These are phyloP conservation scores for Petromus typicus DNA, from an alignment of 2,113 vertebrate genomes.

Conservation along the genomic window DNA sequence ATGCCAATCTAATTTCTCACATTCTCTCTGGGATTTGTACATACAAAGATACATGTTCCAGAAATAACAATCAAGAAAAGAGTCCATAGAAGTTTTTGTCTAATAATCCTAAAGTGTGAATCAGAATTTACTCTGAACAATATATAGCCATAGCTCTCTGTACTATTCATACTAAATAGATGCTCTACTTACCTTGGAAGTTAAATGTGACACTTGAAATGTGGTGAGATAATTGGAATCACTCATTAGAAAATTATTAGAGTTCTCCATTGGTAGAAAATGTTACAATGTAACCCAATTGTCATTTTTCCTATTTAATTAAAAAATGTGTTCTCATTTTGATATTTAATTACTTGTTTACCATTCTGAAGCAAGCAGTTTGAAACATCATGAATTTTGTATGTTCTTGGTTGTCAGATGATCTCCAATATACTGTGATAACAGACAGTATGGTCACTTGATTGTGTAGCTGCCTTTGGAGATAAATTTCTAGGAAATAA, in stretches of 20 bases:
- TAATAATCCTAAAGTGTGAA: conserved; percentile 11
- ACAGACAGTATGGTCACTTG: background rate
- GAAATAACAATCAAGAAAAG: background rate
- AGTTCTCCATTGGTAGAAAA: conserved; percentile 13
- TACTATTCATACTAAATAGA: background rate
- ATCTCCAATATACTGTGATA: background rate
- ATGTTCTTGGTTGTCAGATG: background rate
- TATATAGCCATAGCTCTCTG: background rate
- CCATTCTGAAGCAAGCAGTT: background rate
- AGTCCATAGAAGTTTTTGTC: background rate
- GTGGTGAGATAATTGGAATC: background rate
- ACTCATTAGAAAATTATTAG: conserved; percentile 36
- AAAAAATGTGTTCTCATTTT: conserved; percentile 6
- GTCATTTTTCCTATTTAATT: conserved; percentile 30
- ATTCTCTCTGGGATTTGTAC: conserved; percentile 10
- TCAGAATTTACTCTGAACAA: background rate
- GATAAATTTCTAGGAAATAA: conserved; percentile 35
- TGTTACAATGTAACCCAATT: background rate
- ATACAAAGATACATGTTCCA: conserved; percentile 37
- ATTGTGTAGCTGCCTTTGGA: background rate
- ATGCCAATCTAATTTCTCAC: background rate
- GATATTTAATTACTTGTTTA: conserved; percentile 51
- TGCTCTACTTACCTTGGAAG: background rate
- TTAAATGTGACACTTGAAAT: background rate
- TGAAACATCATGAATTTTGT: background rate